These are phyloP conservation scores for Dysdera silvatica DNA, from an alignment of 1,140 invertebrate genomes.

Conservation along the genomic window DNA sequence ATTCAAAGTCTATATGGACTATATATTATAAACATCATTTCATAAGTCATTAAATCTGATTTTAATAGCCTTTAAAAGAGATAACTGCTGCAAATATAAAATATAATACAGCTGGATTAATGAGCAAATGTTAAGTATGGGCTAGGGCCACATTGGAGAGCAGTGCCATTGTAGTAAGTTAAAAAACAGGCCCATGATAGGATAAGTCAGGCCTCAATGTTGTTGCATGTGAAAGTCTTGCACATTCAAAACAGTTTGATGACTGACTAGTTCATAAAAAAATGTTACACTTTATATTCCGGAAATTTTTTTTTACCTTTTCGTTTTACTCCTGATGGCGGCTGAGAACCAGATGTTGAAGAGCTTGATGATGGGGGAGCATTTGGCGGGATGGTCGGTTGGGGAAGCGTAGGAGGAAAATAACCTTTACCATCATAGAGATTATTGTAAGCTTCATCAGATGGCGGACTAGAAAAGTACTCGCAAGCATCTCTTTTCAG, in stretches of 20 bases:
- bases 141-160: slow-evolving; percentile 6
- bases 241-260: slow-evolving; percentile 17
- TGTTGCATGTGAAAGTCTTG: slow-evolving; percentile 7
- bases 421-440: slow-evolving; percentile 28
- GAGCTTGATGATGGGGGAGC: slow-evolving; percentile 23
- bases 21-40: too few species aligned
- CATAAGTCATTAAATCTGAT: too few species aligned
- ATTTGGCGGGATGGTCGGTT: slow-evolving; percentile 5
- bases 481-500: slow-evolving; percentile 33
- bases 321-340: slow-evolving; percentile 24
- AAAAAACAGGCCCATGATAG: slow-evolving; percentile 13
- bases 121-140: slow-evolving; percentile 20
- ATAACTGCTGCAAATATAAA: too few species aligned
- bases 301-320: slow-evolving; percentile 31
- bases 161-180: slow-evolving; percentile 19
- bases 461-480: slow-evolving; percentile 34
- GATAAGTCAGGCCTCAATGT: slow-evolving; percentile 1
- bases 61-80: too few species aligned
- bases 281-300: slow-evolving; percentile 31
- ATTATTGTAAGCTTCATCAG: slow-evolving; percentile 30
- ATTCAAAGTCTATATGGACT: too few species aligned
- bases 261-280: slow-evolving; percentile 10
- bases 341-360: slow-evolving; percentile 25
- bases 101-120: too few species aligned
- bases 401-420: slow-evolving; percentile 19